These are phyloP conservation scores for Styela plicata DNA, from an alignment of 23 tunicate genomes.

Conservation along the genomic window DNA sequence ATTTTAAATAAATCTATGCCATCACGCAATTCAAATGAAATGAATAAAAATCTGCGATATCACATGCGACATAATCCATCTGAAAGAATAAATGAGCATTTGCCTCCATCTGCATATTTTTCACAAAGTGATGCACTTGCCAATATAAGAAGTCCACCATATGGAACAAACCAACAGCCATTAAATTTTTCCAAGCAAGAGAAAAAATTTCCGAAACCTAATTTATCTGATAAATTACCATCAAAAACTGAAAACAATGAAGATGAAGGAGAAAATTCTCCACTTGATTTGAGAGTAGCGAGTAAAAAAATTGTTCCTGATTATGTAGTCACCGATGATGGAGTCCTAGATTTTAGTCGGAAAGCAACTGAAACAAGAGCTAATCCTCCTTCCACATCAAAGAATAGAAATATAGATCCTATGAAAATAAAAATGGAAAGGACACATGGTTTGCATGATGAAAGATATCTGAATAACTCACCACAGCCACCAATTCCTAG, in stretches of 20 bases:
- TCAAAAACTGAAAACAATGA: background rate
- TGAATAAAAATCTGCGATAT: slow-evolving; percentile 1
- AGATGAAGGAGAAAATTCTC: slow-evolving; percentile 24
- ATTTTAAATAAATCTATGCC: background rate
- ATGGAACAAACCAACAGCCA: background rate
- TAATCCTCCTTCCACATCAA: background rate
- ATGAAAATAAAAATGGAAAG: slow-evolving; percentile 49
- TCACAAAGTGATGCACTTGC: background rate
- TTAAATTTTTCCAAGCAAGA: background rate
- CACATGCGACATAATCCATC: slow-evolving; percentile 3
- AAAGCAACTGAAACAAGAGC: slow-evolving; percentile 7
- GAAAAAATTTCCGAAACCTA: background rate
- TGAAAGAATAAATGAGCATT: slow-evolving; percentile 7
- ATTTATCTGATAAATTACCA: background rate
- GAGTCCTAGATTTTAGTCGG: slow-evolving; percentile 69
- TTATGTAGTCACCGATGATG: slow-evolving; percentile 55
- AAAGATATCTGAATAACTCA: slow-evolving; percentile 45
- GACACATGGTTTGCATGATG: slow-evolving; percentile 25
- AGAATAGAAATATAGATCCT: slow-evolving; percentile 32
- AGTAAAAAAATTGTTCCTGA: slow-evolving; percentile 27
- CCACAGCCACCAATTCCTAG: background rate
- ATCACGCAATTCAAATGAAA: background rate
- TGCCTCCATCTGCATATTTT: slow-evolving; percentile 19
- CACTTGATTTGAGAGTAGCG: slow-evolving; percentile 53
- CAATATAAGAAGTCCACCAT: background rate